A percentile compares a stretch with the other conserved stretches of the same genome.
Evolutionary conservation across 2,888 invertebrate genomes (phyloP).

Genomic region (Catocala nupta): DNA sequence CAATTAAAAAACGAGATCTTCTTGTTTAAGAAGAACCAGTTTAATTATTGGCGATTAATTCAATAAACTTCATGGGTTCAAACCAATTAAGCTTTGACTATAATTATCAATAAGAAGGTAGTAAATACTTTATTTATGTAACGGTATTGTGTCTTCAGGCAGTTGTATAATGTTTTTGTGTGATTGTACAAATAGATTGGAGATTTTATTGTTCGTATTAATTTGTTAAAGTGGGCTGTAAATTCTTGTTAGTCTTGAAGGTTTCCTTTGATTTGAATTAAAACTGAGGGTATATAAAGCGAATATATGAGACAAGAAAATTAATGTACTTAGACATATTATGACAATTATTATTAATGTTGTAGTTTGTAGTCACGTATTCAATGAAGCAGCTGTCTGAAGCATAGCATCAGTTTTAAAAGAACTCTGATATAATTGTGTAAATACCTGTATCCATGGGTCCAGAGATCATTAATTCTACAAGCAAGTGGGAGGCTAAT

Average conservation of each 20-base stretch:
- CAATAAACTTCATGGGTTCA: conserved; percentile 36
- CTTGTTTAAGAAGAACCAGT: conserved; percentile 31
- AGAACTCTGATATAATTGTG: no score
- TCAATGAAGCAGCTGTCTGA: no score
- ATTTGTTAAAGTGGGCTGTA: conserved; percentile 3
- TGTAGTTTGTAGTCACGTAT: no score
- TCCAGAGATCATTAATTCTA: neutral
- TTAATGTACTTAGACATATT: no score
- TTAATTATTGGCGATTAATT: conserved; percentile 43
- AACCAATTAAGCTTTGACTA: conserved; percentile 29
- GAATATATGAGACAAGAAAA: no score
- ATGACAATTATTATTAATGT: no score
- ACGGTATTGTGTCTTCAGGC: conserved; percentile 19
- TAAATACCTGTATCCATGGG: neutral
- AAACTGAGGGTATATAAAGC: no score
- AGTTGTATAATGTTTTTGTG: neutral
- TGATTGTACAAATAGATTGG: conserved; percentile 3
- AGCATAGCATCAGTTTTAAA: no score
- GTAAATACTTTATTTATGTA: conserved; percentile 41
- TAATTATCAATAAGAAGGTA: conserved; percentile 36
- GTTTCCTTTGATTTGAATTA: neutral
- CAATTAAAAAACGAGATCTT: conserved; percentile 42
- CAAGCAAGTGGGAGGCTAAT: conserved; percentile 2
- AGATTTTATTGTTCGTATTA: neutral
- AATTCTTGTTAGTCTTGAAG: neutral